Evolutionary conservation across 2,888 invertebrate genomes (phyloP), one percentile per base, ranked within the genome.

Genomic region (Cetonia aurata): DNA sequence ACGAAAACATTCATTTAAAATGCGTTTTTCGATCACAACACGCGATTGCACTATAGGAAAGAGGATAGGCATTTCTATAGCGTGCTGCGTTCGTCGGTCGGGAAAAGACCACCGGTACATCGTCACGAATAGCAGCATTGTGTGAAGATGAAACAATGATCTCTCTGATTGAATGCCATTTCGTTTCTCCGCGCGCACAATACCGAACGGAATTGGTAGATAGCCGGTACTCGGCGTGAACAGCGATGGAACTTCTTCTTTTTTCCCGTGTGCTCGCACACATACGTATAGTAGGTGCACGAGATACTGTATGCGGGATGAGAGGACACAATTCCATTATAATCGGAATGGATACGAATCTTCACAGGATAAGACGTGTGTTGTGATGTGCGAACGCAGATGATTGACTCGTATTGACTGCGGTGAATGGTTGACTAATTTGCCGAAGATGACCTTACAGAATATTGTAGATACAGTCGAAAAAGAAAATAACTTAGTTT

Each of bases 61-160:
- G 25, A 25, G 25, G 25, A 25, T 25, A 17, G 15, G 15, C 42
- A n/a, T 57, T 41, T 15, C 13, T 12, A 15, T 15, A 13, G 41
- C 12, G 12, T 10, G 48, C 15, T n/a, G 13, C 17, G 10, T n/a
- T 57, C 13, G 37, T 15, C 15, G 15, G 37, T 15, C 15, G 15
- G 50, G 10, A 33, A 44, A 60, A 19, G 31, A 17, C 15, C 57
- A 17, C 17, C 25, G 44, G 19, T 62, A 25, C 48, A 33, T 31
- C 48, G 17, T 52, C 33, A 33, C 12, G 15, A 13, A 31, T n/a
- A n/a, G 41, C 33, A 50, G 13, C 37, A 62, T 50, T 50, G 25
- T 62, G 50, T 62, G 33, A 37, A 48, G 62, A 50, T 62, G 62
- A 62, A 62, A 62, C 62, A 62, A 62, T 62, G 62, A 48, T 31